phyloP scores from a whole-genome alignment of 2,113 vertebrate species.

The Genyomyrus donnyi region DNA sequence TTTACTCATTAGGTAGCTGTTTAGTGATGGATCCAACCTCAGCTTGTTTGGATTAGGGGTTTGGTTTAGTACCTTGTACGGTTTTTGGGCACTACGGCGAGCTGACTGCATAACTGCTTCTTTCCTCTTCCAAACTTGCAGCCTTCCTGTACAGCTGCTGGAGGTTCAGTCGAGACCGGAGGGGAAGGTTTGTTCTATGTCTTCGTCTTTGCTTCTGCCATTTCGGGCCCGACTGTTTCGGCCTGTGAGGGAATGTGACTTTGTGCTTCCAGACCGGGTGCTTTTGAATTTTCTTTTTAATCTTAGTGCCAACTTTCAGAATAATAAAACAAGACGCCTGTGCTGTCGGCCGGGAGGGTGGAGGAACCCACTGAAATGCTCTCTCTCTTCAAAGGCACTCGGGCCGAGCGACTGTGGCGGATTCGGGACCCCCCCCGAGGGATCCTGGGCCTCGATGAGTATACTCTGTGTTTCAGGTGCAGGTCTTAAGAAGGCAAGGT shows the following conservation, averaged over 20 bases:
- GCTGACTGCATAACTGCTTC: not conserved
- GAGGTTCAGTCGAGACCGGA: constrained; percentile 2
- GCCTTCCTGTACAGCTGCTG: constrained; percentile 20
- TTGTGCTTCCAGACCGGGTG: not conserved
- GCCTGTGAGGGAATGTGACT: not conserved
- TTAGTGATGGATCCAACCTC: not conserved
- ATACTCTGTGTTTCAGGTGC: constrained; percentile 18
- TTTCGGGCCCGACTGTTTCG: not conserved
- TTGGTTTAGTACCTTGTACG: not conserved
- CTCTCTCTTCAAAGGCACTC: not conserved
- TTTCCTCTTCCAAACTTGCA: not conserved
- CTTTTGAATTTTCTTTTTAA: not conserved
- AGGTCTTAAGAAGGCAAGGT: not conserved
- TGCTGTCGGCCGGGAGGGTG: not conserved
- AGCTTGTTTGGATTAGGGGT: not conserved
- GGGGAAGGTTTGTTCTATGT: not conserved
- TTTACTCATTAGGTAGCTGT: not conserved
- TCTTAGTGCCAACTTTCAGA: not conserved
- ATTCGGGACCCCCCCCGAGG: constrained; percentile 13
- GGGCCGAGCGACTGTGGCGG: not conserved
- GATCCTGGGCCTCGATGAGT: constrained; percentile 10
- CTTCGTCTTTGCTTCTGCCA: not conserved
- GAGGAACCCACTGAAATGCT: not conserved
- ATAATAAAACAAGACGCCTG: not conserved
- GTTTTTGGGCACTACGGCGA: not conserved